Evolutionary conservation across 2,113 vertebrate genomes (phyloP).

Genomic region (Tupaia tana): DNA sequence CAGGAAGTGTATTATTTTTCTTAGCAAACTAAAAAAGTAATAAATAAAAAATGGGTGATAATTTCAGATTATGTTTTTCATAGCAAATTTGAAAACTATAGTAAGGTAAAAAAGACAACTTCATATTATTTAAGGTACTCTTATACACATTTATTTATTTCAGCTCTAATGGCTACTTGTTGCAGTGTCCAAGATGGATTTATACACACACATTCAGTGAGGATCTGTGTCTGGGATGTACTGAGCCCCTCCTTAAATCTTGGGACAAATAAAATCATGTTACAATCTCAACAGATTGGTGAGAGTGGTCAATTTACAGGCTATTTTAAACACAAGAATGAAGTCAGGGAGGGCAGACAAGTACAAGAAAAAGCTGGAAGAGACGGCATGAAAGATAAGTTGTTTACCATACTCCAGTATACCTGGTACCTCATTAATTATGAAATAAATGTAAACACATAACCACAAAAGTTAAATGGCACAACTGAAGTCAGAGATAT

Average conservation of each 20-base stretch:
- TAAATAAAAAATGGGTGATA: not conserved
- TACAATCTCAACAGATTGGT: not conserved
- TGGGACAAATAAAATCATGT: not conserved
- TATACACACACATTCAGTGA: not conserved
- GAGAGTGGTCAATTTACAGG: not conserved
- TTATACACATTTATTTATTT: not conserved
- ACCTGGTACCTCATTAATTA: not conserved
- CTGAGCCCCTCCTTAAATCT: not conserved
- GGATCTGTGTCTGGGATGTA: not conserved
- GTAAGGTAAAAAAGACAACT: constrained; percentile 6
- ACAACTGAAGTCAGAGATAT: not conserved
- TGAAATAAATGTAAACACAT: not conserved
- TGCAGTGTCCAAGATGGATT: not conserved
- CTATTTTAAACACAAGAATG: not conserved
- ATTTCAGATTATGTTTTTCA: constrained; percentile 12
- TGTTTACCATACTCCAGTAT: not conserved
- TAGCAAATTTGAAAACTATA: not conserved
- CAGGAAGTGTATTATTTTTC: too few relatives aligned
- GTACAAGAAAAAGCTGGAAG: not conserved
- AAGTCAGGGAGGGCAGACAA: not conserved
- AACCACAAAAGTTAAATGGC: not conserved
- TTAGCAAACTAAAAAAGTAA: too few relatives aligned
- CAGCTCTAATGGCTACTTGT: not conserved
- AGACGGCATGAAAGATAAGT: not conserved
- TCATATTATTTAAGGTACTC: not conserved